A percentile compares a stretch with the other conserved stretches of the same genome.
phyloP scores from a whole-genome alignment of 92 coral and sea anemone species.

The Bergia sp. region DNA sequence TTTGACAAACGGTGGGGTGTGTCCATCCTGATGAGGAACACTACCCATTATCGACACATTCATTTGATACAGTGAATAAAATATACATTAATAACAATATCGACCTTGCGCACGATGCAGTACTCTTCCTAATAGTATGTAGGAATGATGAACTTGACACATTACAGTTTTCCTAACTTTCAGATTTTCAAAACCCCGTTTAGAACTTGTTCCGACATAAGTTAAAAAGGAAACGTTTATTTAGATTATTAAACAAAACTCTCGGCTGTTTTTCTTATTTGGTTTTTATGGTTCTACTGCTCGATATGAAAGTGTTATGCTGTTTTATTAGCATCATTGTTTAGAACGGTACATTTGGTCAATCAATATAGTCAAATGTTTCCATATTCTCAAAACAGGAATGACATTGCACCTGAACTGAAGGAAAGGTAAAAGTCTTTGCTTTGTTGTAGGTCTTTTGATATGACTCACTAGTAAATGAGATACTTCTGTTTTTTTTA shows the following conservation, averaged over 20 bases:
- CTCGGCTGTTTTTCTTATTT: not conserved
- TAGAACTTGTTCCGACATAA: too few relatives aligned
- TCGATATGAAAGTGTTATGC: not conserved
- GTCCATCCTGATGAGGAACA: constrained; percentile 29
- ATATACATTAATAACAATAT: not conserved
- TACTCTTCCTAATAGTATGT: not conserved
- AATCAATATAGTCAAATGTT: not conserved
- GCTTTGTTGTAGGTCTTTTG: not conserved
- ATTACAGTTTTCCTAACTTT: too few relatives aligned
- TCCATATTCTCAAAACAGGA: too few relatives aligned
- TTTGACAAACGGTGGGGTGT: constrained; percentile 1
- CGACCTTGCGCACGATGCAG: too few relatives aligned
- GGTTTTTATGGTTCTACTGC: not conserved
- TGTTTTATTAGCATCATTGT: not conserved
- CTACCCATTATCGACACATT: not conserved
- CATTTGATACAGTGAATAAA: not conserved
- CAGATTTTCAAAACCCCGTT: too few relatives aligned
- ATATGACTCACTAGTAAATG: not conserved
- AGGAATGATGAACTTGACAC: not conserved
- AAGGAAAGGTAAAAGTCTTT: not conserved
- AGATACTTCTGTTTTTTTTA: too few relatives aligned
- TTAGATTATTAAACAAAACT: not conserved
- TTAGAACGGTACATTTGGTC: too few relatives aligned
- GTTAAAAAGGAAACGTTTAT: too few relatives aligned
- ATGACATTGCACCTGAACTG: not conserved